Evolutionary conservation across 2,888 invertebrate species (phyloP), one percentile per base, ranked within the genome.

Genomic region (Chouioia cunea): DNA sequence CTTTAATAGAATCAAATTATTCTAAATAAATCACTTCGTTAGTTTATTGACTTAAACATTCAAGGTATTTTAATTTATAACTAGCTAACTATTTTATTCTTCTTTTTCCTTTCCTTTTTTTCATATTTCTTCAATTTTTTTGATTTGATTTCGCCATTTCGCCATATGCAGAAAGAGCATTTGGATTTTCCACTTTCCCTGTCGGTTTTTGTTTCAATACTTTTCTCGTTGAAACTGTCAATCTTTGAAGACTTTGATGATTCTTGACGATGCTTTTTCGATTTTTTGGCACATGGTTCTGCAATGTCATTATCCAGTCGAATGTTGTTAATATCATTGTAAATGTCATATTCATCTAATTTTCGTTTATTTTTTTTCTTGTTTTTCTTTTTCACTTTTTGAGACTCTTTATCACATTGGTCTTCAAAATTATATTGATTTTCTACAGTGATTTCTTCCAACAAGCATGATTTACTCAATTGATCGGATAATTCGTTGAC

Each of bases 401-500:
- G 48, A 63, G 18, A 46, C 2, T 65, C 18, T 52, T 57, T 27
- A 20, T 62, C 43, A 48, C 50, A 15, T 57, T 64, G 50, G 12
- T 15, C n/a, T 2, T 36, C 48, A 22, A 70, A 46, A 47, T 76
- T 36, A 36, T 36, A 12, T 36, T 36, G 6, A 6, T 36, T 12
- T 3, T 36, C 4, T 1, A 1, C 6, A 36, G 36, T n/a, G n/a
- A n/a, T 36, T 36, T 36, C 74, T 36, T 75, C 71, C n/a, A 78
- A 70, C 2, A 66, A 76, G 23, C 81, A 79, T 4, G 77, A 63
- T 62, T 36, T 68, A 43, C 46, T 73, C 27, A 83, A 73, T 62
- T 77, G 71, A 12, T 73, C 52, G 0, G 72, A 70, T 52, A 83
- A 75, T 60, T 78, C 65, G n/a, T 76, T 66, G 2, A 83, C 71